Percentiles rank a stretch among this genome's conserved stretches.
phyloP scores from a whole-genome alignment of 2,797 vertebrate genomes.

The Luscinia luscinia region DNA sequence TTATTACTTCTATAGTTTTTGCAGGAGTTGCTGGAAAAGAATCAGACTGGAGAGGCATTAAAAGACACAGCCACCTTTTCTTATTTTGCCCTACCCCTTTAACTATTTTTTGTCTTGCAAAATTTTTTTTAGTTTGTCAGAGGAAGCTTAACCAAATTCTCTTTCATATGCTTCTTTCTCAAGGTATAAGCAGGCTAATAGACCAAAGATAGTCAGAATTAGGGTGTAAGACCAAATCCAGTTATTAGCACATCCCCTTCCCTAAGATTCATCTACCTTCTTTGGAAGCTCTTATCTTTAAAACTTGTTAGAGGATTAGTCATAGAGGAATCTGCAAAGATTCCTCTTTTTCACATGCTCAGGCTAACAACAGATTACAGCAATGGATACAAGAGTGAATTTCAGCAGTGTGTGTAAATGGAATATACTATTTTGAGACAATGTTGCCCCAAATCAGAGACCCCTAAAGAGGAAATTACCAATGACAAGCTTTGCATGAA shows the following conservation, averaged over 20 bases:
- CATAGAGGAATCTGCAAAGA: not conserved
- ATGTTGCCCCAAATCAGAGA: not conserved
- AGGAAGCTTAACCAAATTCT: constrained; percentile 27
- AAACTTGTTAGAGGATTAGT: not conserved
- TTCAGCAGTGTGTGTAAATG: not conserved
- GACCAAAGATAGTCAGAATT: not conserved
- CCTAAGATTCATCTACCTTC: not conserved
- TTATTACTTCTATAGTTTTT: constrained; percentile 57
- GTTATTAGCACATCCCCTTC: not conserved
- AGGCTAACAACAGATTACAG: not conserved
- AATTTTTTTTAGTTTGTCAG: not conserved
- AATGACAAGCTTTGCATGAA: not conserved
- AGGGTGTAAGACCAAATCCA: not conserved
- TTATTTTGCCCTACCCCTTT: not conserved
- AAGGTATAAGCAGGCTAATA: not conserved
- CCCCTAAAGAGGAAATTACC: not conserved
- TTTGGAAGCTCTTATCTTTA: not conserved
- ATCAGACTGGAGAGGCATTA: not conserved
- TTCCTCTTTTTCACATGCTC: not conserved
- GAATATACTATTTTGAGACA: not conserved
- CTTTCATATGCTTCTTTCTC: not conserved
- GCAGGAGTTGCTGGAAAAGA: constrained; percentile 48
- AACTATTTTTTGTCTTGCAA: not conserved
- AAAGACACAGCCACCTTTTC: not conserved
- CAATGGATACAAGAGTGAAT: not conserved